Base-by-base conservation (phyloP, 2,113 vertebrate species). In the Prochilodus magdalenae region DNA sequence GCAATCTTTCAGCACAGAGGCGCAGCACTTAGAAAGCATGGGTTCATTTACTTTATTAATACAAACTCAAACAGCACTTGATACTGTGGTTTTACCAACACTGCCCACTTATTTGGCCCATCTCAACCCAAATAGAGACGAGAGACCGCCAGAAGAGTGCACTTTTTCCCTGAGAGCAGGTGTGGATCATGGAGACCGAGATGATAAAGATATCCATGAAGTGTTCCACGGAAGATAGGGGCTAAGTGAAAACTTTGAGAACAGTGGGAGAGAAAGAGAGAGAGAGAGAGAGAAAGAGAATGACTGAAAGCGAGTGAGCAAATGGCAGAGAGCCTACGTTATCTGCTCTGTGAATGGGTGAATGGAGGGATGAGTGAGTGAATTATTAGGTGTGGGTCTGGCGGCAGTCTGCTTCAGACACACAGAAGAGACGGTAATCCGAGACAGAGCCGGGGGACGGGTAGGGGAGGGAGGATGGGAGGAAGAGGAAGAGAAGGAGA, bases 371-470 rank as follows among this genome's bases (percentile, higher is more conserved):
- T 78, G 47, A 67, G 26, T 57, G 33, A 67, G 51, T 83, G 70
- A 83, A 74, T 83, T 57, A 73, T 49, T 65, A 66, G 69, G 80
- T 80, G 80, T 79, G 76, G 60, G 62, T 73, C 76, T 78, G 51
- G 59, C 69, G 67, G 74, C 77, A 67, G 30, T 57, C 62, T 60
- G 67, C 77, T 30, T 16, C 73, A 33, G 44, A 40, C 24, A 18
- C 29, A 62, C 29, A 81, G 44, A 81, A 65, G 76, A 89, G 89
- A 89, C 87, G 86, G 91, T 90, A 93, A 94, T 91, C 87, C 90
- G 89, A 94, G 92, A 90, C 90, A 88, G 82, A 62, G 82, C 81
- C 80, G 85, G 84, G 88, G 82, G 83, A 75, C 82, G 53, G 75
- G 49, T 51, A 57, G 86, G 77, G 85, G 84, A 88, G 78, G 89